phyloP scores from a whole-genome alignment of 2,888 invertebrate species.

The Eupeodes luniger region DNA sequence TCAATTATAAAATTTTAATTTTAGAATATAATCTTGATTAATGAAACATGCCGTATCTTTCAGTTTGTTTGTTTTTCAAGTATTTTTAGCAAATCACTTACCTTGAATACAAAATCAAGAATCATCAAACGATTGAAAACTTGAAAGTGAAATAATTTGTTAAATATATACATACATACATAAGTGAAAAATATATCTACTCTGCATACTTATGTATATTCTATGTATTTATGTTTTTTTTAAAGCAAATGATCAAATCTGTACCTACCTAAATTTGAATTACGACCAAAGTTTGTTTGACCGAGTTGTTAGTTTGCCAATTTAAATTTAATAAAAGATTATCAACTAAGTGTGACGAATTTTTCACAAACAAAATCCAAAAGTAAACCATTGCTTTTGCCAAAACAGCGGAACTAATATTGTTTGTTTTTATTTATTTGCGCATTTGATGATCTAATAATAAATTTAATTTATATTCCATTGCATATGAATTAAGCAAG shows the following conservation, averaged over 20 bases:
- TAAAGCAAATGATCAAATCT: neutral
- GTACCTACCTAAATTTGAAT: neutral
- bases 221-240: too few relatives aligned
- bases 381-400: neutral
- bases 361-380: neutral
- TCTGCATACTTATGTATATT: neutral
- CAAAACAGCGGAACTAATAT: conserved; percentile 1
- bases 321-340: neutral
- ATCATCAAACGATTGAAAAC: conserved; percentile 15
- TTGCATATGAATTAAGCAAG: conserved; percentile 1
- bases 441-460: conserved; percentile 28
- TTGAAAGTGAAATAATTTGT: neutral
- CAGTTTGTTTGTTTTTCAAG: neutral
- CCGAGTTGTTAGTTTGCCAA: conserved; percentile 32
- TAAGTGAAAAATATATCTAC: neutral
- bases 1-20: conserved; percentile 1
- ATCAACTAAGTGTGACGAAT: conserved; percentile 20
- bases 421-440: conserved; percentile 2
- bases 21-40: conserved; percentile 14
- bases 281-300: conserved; percentile 10
- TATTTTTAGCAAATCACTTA: conserved; percentile 26
- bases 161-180: neutral
- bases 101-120: conserved; percentile 16
- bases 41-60: neutral
- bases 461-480: conserved; percentile 2